A percentile compares a stretch with the other conserved stretches of the same genome.
These are phyloP conservation scores for Oreotrochilus melanogaster DNA, from an alignment of 2,113 vertebrate species.

Conservation along the genomic window DNA sequence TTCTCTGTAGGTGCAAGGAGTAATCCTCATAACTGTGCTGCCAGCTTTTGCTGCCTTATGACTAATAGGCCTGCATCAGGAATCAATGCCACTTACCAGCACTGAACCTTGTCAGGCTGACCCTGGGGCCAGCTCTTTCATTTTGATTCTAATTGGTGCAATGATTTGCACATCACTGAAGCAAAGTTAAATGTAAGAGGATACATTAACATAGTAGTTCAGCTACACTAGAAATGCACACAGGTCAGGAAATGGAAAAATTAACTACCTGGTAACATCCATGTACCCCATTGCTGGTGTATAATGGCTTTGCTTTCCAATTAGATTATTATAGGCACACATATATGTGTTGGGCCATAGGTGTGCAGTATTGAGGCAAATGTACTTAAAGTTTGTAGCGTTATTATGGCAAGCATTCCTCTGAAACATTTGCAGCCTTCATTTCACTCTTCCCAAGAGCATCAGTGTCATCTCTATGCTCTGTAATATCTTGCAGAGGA, in stretches of 20 bases:
- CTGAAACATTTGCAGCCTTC: neutral
- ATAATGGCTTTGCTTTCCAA: constrained; percentile 3
- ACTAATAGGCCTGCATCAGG: neutral
- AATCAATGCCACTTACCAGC: neutral
- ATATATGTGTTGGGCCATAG: neutral
- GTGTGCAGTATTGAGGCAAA: neutral
- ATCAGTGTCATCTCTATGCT: neutral
- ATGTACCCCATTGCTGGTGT: neutral
- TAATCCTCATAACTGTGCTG: neutral
- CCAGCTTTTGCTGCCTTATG: neutral
- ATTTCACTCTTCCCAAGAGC: neutral
- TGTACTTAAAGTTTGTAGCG: neutral
- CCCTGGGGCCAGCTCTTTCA: constrained; percentile 4
- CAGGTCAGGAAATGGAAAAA: constrained; percentile 37
- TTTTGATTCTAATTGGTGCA: constrained; percentile 30
- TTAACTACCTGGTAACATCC: neutral
- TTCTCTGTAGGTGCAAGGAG: neutral
- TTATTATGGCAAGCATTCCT: neutral
- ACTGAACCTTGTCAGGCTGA: neutral
- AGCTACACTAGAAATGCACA: neutral
- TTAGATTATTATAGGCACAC: constrained; percentile 3
- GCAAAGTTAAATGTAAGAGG: constrained; percentile 15
- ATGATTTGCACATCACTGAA: constrained; percentile 33
- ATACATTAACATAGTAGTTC: constrained; percentile 29
- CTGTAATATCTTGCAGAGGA: neutral